Conservation (phyloP, 2,797 vertebrate species). For the Cynopterus sphinx region DNA sequence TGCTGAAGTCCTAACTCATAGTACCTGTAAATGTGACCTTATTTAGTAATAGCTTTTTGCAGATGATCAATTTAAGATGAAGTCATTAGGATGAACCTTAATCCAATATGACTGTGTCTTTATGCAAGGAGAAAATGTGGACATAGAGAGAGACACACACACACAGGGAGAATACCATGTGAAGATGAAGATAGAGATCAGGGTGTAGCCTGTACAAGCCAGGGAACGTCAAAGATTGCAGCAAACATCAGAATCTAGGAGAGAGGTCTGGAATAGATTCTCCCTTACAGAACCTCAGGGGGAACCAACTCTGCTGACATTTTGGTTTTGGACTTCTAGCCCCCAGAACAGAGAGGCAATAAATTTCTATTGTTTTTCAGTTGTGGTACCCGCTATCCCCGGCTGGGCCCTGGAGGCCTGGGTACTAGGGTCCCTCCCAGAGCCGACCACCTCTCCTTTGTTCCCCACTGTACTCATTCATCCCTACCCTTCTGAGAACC, state of each 20-base stretch:
- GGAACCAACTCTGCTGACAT: neutral
- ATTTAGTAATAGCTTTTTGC: constrained; percentile 30
- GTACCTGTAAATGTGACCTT: neutral
- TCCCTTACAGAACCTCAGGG: neutral
- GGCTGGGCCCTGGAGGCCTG: neutral
- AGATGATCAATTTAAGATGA: neutral
- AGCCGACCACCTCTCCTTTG: neutral
- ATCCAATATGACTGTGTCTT: neutral
- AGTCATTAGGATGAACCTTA: neutral
- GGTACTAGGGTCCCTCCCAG: neutral
- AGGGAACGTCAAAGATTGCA: neutral
- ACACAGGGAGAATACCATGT: rapidly evolving
- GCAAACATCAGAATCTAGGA: neutral
- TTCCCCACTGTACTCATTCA: neutral
- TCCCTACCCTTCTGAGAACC: neutral
- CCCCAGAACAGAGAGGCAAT: neutral
- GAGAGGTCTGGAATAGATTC: neutral
- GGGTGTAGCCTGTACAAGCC: neutral
- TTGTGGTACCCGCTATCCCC: neutral
- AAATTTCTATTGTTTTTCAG: neutral
- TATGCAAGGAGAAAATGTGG: neutral
- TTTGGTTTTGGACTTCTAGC: neutral
- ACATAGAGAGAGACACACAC: neutral
- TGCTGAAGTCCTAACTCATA: neutral
- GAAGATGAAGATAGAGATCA: neutral